Percentiles rank a stretch among this genome's conserved stretches.
Conservation (phyloP, 53 echinoderm and acorn worm species). For the Stichopus horrens region DNA sequence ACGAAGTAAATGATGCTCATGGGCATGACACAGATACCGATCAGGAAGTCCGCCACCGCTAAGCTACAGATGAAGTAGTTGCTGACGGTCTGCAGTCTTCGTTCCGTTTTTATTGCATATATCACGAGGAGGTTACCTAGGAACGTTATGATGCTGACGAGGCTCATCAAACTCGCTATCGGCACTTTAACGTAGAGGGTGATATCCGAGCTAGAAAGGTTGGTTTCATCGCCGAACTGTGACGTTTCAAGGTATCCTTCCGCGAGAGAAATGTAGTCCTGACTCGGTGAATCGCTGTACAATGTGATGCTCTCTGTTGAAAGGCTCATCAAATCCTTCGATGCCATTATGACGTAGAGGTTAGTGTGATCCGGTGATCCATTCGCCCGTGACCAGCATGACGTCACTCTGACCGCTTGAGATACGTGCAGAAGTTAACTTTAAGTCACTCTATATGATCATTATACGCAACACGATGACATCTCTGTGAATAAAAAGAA, state of each 20-base stretch:
- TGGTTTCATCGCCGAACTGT: background rate
- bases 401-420: background rate
- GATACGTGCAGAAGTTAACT: background rate
- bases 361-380: background rate
- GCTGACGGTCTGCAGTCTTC: constrained; percentile 86
- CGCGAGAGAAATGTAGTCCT: background rate
- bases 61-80: constrained; percentile 93
- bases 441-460: background rate
- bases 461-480: background rate
- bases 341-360: background rate
- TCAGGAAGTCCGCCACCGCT: constrained; percentile 89
- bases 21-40: constrained; percentile 90
- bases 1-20: constrained; percentile 84
- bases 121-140: constrained; percentile 91
- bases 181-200: constrained; percentile 57
- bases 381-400: background rate
- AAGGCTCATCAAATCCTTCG: background rate
- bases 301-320: background rate
- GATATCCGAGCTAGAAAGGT: background rate
- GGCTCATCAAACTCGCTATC: constrained; percentile 76
- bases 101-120: constrained; percentile 83
- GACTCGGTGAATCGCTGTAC: background rate
- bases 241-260: background rate
- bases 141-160: constrained; percentile 76
- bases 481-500: background rate